Evolutionary conservation across 2,113 vertebrate species (phyloP), one percentile per base, ranked within the genome.

Genomic region (Xenus cinereus): DNA sequence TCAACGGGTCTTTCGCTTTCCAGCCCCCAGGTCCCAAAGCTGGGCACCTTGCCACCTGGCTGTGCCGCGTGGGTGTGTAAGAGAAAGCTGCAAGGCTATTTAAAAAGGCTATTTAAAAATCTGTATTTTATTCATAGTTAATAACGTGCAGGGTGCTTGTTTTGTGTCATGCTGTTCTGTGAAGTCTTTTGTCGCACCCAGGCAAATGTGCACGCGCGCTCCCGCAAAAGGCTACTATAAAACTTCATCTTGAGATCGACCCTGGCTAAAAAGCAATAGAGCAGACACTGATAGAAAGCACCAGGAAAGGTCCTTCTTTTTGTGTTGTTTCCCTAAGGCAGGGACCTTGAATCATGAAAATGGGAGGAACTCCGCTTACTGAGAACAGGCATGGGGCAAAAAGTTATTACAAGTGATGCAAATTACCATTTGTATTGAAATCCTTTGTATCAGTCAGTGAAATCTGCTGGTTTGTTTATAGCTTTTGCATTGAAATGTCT

Each of bases 121-220:
- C 23, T 77, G 28, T 51, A 6, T 33, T 41, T 86, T 79, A 41
- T 79, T 63, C 27, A 2, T n/a, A 5, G 28, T 39, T 46, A 45
- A 32, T 57, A 53, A 53, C 9, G 10, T n/a, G 4, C 10, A 24
- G 46, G 9, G 10, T 48, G 16, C 39, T 89, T 85, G 71, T 5
- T 95, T 68, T 72, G 12, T 80, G 12, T 57, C 18, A 17, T 24
- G 10, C 14, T 57, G 21, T 74, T 84, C 46, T 45, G 28, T 1
- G 1, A 78, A 67, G 51, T 56, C 20, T 18, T 1, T 1, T 53
- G 18, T 64, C 5, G 3, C 30, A 24, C 16, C 19, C 54, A 41
- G 26, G 59, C 37, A 84, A 56, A 73, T 3, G 3, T 76, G 13
- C 9, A 3, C 1, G 6, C 83, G 43, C 0, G 0, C 27, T 50